Evolutionary conservation across 2,113 vertebrate genomes (phyloP).

Genomic region (Globicephala melas): DNA sequence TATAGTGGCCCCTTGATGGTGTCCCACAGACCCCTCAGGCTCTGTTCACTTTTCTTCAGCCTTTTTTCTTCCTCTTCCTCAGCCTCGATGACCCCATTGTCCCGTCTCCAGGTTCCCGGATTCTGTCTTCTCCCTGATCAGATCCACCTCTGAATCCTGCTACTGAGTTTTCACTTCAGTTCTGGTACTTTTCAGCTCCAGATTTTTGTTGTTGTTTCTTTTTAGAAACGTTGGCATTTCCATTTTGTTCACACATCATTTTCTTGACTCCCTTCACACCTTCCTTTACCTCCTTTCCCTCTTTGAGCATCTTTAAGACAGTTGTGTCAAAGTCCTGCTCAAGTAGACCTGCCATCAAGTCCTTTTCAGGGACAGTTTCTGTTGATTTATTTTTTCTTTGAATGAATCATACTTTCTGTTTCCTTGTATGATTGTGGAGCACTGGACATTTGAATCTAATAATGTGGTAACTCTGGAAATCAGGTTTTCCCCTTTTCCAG

Average conservation of each 20-base stretch:
- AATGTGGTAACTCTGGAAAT: neutral
- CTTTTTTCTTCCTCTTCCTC: neutral
- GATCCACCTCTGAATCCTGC: no score
- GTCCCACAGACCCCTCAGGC: no score
- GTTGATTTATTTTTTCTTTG: neutral
- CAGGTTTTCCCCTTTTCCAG: neutral
- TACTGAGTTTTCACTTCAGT: neutral
- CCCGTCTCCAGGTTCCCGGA: accelerated
- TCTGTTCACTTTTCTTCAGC: no score
- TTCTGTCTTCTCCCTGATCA: neutral
- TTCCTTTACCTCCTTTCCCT: neutral
- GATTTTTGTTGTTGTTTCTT: neutral
- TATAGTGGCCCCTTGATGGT: neutral
- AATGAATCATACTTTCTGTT: neutral
- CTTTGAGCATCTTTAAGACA: neutral
- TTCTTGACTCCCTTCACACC: neutral
- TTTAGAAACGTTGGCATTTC: neutral
- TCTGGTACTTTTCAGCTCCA: neutral
- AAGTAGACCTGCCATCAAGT: neutral
- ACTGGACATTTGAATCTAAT: neutral
- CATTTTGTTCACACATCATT: neutral
- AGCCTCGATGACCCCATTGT: no score
- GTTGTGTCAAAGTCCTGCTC: neutral
- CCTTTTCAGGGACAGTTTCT: neutral
- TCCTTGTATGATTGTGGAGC: neutral